Evolutionary conservation across 2,113 vertebrate genomes (phyloP).

Genomic region (Spizaetus ornatus): DNA sequence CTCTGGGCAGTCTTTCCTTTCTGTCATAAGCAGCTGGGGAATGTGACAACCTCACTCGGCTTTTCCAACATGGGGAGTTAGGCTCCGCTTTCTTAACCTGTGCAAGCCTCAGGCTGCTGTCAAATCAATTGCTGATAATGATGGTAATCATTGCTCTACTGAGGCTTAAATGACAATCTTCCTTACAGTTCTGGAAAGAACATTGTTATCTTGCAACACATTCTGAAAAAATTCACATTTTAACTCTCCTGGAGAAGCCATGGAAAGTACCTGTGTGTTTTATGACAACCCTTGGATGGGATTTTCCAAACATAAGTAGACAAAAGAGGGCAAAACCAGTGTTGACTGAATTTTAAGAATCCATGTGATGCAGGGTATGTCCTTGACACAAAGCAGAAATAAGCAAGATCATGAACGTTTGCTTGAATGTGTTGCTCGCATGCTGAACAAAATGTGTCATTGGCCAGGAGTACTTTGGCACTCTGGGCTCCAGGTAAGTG

Average conservation of each 20-base stretch:
- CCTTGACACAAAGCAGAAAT: background rate
- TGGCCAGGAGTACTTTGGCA: background rate
- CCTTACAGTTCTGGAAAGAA: background rate
- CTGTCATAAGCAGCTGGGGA: background rate
- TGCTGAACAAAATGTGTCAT: background rate
- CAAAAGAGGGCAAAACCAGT: background rate
- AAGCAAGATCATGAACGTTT: background rate
- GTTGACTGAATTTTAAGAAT: background rate
- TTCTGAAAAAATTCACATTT: background rate
- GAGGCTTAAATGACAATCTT: background rate
- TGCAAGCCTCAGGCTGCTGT: background rate
- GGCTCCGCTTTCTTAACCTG: background rate
- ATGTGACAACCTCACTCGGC: background rate
- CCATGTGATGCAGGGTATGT: background rate
- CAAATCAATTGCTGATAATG: background rate
- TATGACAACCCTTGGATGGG: background rate
- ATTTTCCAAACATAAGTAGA: background rate
- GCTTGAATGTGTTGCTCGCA: background rate
- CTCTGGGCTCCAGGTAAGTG: background rate
- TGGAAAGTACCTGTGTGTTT: rapidly evolving
- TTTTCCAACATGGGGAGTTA: background rate
- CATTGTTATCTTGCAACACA: background rate
- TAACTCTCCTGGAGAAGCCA: background rate
- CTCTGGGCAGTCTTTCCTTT: background rate
- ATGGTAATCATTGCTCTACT: background rate